These are phyloP conservation scores for Sisyra nigra DNA, from an alignment of 2,888 invertebrate species.

Conservation along the genomic window DNA sequence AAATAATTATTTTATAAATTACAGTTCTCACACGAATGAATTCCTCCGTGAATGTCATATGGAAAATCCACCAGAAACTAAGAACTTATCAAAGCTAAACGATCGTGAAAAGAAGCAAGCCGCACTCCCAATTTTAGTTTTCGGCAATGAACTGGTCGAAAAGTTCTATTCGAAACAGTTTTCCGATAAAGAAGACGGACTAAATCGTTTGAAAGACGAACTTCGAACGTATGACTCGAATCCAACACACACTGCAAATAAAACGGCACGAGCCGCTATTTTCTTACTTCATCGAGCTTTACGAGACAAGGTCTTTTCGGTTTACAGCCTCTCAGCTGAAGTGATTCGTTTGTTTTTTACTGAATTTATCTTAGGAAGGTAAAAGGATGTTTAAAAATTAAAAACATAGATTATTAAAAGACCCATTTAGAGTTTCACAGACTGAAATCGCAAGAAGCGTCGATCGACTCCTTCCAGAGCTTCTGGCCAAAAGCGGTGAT, in stretches of 20 bases:
- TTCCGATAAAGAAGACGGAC: constrained; percentile 75
- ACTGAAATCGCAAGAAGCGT: constrained; percentile 70
- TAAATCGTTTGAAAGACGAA: constrained; percentile 48
- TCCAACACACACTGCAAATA: constrained; percentile 44
- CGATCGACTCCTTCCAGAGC: constrained; percentile 67
- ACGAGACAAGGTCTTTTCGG: constrained; percentile 77
- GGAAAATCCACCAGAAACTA: constrained; percentile 33
- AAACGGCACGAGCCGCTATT: constrained; percentile 68
- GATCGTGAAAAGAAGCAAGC: constrained; percentile 78
- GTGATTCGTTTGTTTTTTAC: constrained; percentile 64
- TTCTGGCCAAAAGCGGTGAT: constrained; percentile 74
- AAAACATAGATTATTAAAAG: too few relatives aligned
- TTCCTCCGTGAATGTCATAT: constrained; percentile 57
- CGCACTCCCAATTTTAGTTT: constrained; percentile 76
- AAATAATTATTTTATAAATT: too few relatives aligned
- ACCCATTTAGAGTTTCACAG: constrained; percentile 57
- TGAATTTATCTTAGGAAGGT: constrained; percentile 72
- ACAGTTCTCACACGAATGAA: constrained; percentile 68
- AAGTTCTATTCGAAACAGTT: constrained; percentile 83
- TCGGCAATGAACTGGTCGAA: constrained; percentile 80
- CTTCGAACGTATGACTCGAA: constrained; percentile 19
- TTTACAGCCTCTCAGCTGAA: constrained; percentile 72
- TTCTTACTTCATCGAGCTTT: constrained; percentile 63
- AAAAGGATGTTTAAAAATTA: too few relatives aligned
- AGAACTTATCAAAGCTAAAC: constrained; percentile 42